A percentile compares a stretch with the other conserved stretches of the same genome.
These are phyloP conservation scores for Epizoanthus ramosus DNA, from an alignment of 92 coral and sea anemone species.

Conservation along the genomic window DNA sequence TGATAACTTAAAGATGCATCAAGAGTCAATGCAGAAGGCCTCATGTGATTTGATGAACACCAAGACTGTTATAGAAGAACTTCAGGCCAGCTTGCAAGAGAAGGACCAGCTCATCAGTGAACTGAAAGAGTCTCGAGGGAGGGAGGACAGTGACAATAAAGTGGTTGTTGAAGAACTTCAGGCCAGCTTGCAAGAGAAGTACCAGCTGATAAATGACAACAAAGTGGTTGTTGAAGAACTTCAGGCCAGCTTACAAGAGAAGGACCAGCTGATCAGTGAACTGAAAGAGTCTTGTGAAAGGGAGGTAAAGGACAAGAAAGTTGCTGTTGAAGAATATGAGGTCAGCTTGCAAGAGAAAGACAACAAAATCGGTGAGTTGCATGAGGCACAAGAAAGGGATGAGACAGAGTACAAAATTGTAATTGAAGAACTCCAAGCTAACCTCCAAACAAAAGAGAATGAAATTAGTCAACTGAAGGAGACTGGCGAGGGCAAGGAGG, in stretches of 20 bases:
- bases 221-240: constrained; percentile 57
- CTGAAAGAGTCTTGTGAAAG: constrained; percentile 12
- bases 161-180: constrained; percentile 46
- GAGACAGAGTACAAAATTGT: constrained; percentile 53
- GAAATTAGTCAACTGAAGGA: constrained; percentile 46
- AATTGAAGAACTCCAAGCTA: constrained; percentile 69
- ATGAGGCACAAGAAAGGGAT: background rate
- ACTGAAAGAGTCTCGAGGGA: constrained; percentile 25
- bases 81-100: constrained; percentile 66
- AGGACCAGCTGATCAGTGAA: constrained; percentile 21
- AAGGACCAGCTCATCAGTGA: constrained; percentile 67
- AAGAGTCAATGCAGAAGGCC: constrained; percentile 91
- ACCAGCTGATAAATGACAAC: constrained; percentile 44
- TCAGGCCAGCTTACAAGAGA: constrained; percentile 11
- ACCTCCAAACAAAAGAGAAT: constrained; percentile 75
- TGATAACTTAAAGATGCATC: constrained; percentile 79
- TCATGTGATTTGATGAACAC: constrained; percentile 75
- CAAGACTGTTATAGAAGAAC: constrained; percentile 69
- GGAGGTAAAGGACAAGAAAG: constrained; percentile 51
- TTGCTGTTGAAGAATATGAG: constrained; percentile 71
- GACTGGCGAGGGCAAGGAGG: constrained; percentile 54
- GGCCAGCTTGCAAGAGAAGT: constrained; percentile 71
- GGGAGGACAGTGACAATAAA: constrained; percentile 32
- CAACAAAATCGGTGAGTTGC: constrained; percentile 53
- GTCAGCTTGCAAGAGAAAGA: constrained; percentile 78